phyloP scores from a whole-genome alignment of 2,888 invertebrate species.

The Dicranocentrus wangi region DNA sequence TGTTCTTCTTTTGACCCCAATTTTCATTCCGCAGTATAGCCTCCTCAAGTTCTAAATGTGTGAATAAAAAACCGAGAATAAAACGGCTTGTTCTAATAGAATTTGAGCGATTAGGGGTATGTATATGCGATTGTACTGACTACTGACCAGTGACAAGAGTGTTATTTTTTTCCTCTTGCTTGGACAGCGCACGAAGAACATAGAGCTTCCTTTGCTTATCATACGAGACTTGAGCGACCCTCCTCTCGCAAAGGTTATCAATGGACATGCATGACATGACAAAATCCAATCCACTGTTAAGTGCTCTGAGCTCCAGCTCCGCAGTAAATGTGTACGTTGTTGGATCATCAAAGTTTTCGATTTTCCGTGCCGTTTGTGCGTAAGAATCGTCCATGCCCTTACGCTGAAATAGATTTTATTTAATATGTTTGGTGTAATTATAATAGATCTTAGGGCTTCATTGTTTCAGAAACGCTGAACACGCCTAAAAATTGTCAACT shows the following conservation, averaged over 20 bases:
- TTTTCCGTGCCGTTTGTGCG: conserved; percentile 6
- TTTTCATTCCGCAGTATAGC: not conserved
- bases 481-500: not conserved
- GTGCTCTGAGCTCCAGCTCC: conserved; percentile 19
- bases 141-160: conserved; percentile 25
- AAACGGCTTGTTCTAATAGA: too few relatives aligned
- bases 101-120: too few relatives aligned
- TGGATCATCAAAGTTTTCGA: conserved; percentile 18
- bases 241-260: conserved; percentile 40
- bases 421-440: too few relatives aligned
- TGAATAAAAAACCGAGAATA: too few relatives aligned
- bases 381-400: conserved; percentile 17
- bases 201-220: not conserved
- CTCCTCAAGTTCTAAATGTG: conserved; percentile 28
- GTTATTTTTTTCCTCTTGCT: conserved; percentile 35
- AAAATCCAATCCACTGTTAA: not conserved
- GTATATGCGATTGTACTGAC: too few relatives aligned
- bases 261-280: conserved; percentile 32
- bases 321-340: conserved; percentile 28
- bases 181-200: conserved; percentile 14
- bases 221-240: conserved; percentile 2
- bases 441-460: too few relatives aligned
- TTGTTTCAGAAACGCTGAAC: too few relatives aligned
- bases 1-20: not conserved
- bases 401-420: too few relatives aligned